Evolutionary conservation across 2,888 invertebrate species (phyloP).

Genomic region (Ichneumoninae sp.): DNA sequence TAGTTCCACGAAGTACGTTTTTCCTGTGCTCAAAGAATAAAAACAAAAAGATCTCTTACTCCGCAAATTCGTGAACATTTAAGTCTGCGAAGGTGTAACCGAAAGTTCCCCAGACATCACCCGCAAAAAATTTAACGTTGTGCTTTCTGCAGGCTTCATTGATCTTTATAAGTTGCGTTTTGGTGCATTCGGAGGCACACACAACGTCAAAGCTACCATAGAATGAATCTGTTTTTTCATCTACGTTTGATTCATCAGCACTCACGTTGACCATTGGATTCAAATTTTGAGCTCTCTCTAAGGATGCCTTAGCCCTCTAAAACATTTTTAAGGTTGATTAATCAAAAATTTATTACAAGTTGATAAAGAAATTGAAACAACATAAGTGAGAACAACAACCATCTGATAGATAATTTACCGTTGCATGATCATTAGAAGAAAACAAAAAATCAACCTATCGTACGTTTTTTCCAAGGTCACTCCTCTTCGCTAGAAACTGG

Average conservation of each 20-base stretch:
- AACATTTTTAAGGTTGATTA: conserved; percentile 56
- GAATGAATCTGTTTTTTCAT: conserved; percentile 89
- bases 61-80: conserved; percentile 91
- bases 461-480: conserved; percentile 91
- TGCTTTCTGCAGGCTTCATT: conserved; percentile 91
- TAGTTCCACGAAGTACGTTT: neutral
- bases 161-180: conserved; percentile 90
- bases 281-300: conserved; percentile 91
- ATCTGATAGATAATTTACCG: neutral
- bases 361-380: neutral
- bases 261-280: conserved; percentile 97
- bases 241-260: conserved; percentile 88
- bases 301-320: conserved; percentile 93
- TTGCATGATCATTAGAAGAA: neutral
- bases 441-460: conserved; percentile 72
- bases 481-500: conserved; percentile 93
- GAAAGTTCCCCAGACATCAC: conserved; percentile 96
- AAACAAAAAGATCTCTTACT: conserved; percentile 86
- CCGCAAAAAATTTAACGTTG: conserved; percentile 93
- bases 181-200: conserved; percentile 91
- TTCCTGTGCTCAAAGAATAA: neutral
- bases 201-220: conserved; percentile 93
- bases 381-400: neutral
- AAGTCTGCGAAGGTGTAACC: conserved; percentile 97
- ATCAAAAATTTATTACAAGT: neutral